Evolutionary conservation across 2,797 vertebrate genomes (phyloP).

Genomic region (Hafferia zeledoni): DNA sequence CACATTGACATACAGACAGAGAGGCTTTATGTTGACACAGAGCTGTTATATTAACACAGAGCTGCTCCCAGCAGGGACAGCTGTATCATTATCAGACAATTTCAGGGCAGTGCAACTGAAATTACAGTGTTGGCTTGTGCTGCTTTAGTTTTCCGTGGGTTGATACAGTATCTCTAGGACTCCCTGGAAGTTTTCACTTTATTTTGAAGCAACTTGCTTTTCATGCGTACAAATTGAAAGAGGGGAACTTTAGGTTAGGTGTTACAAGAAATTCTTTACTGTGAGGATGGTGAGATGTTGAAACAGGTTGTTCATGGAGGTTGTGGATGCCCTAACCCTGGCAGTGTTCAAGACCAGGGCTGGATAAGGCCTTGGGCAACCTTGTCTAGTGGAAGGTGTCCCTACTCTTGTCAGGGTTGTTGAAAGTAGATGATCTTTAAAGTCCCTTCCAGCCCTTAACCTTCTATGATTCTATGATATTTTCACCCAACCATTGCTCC

Average conservation of each 20-base stretch:
- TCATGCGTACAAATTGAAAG: not conserved
- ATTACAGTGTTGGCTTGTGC: not conserved
- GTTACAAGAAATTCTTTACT: not conserved
- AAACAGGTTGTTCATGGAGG: not conserved
- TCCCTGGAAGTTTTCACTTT: not conserved
- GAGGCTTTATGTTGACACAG: not conserved
- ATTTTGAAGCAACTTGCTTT: not conserved
- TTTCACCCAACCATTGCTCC: not conserved
- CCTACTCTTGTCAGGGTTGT: rapidly evolving
- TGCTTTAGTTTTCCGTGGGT: not conserved
- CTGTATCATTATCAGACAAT: not conserved
- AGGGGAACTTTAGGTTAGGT: not conserved
- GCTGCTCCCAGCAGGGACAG: not conserved
- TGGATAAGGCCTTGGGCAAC: rapidly evolving
- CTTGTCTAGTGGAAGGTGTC: not conserved
- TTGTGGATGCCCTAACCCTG: not conserved
- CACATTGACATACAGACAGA: not conserved
- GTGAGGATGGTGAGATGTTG: not conserved
- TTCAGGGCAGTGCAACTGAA: not conserved
- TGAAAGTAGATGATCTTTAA: not conserved
- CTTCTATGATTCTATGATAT: not conserved
- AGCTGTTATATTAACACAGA: not conserved
- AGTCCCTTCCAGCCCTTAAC: not conserved
- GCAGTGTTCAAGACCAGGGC: not conserved
- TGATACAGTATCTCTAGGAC: not conserved